Evolutionary conservation across 2,113 vertebrate species (phyloP).

Genomic region (Alouatta palliata): DNA sequence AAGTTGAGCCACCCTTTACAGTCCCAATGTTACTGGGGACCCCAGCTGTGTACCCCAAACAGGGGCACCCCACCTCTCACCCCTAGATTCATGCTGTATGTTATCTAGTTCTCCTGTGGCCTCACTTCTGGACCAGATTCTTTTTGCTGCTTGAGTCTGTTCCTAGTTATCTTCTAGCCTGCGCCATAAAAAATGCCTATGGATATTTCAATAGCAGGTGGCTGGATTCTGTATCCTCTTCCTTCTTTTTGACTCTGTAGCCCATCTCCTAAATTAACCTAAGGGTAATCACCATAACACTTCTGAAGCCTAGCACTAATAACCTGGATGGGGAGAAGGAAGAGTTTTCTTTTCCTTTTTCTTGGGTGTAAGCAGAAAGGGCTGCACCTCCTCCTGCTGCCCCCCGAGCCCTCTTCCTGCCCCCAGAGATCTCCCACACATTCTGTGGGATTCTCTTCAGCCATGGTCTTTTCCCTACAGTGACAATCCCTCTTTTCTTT

Average conservation of each 20-base stretch:
- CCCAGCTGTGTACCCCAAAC: not conserved
- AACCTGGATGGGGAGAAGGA: not conserved
- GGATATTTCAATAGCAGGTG: not conserved
- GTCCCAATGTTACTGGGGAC: not conserved
- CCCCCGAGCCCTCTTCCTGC: not conserved
- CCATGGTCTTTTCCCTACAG: not conserved
- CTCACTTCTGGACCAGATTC: not conserved
- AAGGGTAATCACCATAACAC: too few relatives aligned
- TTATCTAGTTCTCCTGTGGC: not conserved
- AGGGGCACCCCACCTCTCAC: not conserved
- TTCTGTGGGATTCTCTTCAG: not conserved
- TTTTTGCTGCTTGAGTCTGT: not conserved
- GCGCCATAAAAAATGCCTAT: not conserved
- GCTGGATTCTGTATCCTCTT: not conserved
- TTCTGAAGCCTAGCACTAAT: not conserved
- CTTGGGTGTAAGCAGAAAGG: not conserved
- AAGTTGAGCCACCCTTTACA: not conserved
- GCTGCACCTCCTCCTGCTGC: too few relatives aligned
- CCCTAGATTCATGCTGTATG: not conserved
- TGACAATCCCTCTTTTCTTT: not conserved
- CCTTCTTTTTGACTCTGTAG: not conserved
- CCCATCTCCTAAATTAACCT: not conserved
- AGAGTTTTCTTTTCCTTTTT: not conserved
- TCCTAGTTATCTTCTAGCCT: not conserved
- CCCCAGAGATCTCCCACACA: not conserved